Evolutionary conservation across 2,888 invertebrate genomes (phyloP).

Genomic region (Neoitamus cyanurus): DNA sequence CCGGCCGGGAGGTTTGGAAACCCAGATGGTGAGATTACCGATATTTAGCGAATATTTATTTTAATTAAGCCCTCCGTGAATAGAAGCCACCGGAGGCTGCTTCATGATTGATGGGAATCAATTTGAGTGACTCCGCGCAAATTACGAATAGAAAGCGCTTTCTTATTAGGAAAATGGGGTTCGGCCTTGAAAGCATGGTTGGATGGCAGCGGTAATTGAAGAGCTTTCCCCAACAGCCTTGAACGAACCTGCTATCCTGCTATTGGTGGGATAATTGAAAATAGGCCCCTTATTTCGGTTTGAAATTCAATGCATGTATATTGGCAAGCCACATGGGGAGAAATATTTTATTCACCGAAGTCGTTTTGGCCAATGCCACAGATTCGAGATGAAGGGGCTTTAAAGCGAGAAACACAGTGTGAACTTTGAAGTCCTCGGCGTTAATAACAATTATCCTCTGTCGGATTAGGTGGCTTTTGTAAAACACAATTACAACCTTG

Average conservation of each 20-base stretch:
- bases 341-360: too few species aligned
- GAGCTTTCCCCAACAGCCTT: neutral
- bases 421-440: too few species aligned
- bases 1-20: neutral
- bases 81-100: neutral
- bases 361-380: too few species aligned
- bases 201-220: neutral
- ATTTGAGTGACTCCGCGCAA: neutral
- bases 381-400: too few species aligned
- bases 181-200: neutral
- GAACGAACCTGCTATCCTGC: neutral
- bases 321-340: too few species aligned
- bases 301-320: too few species aligned
- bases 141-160: neutral
- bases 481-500: too few species aligned
- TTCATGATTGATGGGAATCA: neutral
- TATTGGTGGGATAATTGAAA: neutral
- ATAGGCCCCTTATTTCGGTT: too few species aligned
- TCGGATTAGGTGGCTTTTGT: too few species aligned
- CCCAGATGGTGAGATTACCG: neutral
- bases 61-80: neutral
- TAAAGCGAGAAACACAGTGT: too few species aligned
- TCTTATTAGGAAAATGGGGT: neutral
- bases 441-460: too few species aligned
- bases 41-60: neutral